These are phyloP conservation scores for Leptinotarsa juncta DNA, from an alignment of 2,888 invertebrate genomes.

Conservation along the genomic window DNA sequence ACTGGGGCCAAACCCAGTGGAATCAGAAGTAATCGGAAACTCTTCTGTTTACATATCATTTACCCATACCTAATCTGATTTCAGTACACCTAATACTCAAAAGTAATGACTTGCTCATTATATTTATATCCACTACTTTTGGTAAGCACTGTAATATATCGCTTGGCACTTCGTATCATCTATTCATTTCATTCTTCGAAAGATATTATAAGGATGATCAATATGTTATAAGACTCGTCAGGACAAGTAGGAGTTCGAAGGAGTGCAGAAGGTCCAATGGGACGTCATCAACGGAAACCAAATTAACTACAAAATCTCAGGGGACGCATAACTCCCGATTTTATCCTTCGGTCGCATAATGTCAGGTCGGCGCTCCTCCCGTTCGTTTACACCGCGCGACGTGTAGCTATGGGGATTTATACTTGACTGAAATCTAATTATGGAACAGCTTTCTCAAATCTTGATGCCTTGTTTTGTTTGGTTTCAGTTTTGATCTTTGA, in stretches of 20 bases:
- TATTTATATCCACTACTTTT: too few relatives aligned
- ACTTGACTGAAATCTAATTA: slow-evolving; percentile 53
- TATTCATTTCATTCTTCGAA: neutral
- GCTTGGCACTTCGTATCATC: neutral
- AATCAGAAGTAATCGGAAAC: too few relatives aligned
- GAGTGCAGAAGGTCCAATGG: slow-evolving; percentile 56
- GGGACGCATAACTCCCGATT: slow-evolving; percentile 63
- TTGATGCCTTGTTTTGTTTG: slow-evolving; percentile 24
- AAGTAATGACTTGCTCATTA: too few relatives aligned
- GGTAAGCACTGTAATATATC: too few relatives aligned
- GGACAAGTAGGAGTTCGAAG: slow-evolving; percentile 47
- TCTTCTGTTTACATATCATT: too few relatives aligned
- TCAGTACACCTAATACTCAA: too few relatives aligned
- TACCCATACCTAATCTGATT: too few relatives aligned
- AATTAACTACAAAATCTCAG: slow-evolving; percentile 63
- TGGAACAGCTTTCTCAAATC: slow-evolving; percentile 45
- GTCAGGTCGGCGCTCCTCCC: slow-evolving; percentile 56
- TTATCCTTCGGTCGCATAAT: slow-evolving; percentile 62
- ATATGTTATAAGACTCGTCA: slow-evolving; percentile 37
- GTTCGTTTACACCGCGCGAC: slow-evolving; percentile 53
- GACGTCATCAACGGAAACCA: slow-evolving; percentile 65
- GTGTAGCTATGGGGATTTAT: slow-evolving; percentile 51
- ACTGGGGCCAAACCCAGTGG: too few relatives aligned
- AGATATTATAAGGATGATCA: slow-evolving; percentile 27
- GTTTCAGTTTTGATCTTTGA: neutral